Evolutionary conservation across 2,888 invertebrate genomes (phyloP), one percentile per base, ranked within the genome.

Genomic region (Calephelis perditalis): DNA sequence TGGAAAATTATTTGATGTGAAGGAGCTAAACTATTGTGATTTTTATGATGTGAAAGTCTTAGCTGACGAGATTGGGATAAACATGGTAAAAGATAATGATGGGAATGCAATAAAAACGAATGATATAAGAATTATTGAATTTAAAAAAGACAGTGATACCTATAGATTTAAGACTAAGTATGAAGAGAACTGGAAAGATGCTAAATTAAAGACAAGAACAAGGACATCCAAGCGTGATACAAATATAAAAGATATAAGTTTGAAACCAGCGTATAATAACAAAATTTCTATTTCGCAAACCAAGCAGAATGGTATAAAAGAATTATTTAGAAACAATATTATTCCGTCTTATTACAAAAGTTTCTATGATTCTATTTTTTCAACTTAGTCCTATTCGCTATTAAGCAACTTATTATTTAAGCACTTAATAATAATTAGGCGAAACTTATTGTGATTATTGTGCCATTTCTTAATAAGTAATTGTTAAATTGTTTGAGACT

Each of bases 41-140:
- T 57, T 57, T 57, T 57, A 57, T 57, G 57, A 57, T 10, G 15
- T 57, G 44, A 57, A 57, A 57, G 35, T 44, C 11, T 57, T 45
- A 26, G 43, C 45, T 37, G 45, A 57, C 40, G 57, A 57, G 43
- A 37, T 57, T 15, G 57, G 12, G 15, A 40, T 56, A 44, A 56
- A 44, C 43, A 56, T 43, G 40, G 40, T 44, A 11, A 57, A 57
- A 57, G 57, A 57, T 44, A 57, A 26, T 37, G 40, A 43, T 26
- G 57, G 57, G 43, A 57, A 57, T 57, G 40, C 57, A 45, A 57
- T 57, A 57, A 57, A 57, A 43, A 57, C 26, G 26, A 12, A 37
- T n/a, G 57, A 45, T 57, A 57, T 57, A 43, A 57, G 44, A 43
- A 43, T 43, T 11, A 57, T 57, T 44, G 43, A 57, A 57, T 57